Evolutionary conservation across 2,113 vertebrate species (phyloP), one percentile per base, ranked within the genome.

Genomic region (Daphoenositta chrysoptera): DNA sequence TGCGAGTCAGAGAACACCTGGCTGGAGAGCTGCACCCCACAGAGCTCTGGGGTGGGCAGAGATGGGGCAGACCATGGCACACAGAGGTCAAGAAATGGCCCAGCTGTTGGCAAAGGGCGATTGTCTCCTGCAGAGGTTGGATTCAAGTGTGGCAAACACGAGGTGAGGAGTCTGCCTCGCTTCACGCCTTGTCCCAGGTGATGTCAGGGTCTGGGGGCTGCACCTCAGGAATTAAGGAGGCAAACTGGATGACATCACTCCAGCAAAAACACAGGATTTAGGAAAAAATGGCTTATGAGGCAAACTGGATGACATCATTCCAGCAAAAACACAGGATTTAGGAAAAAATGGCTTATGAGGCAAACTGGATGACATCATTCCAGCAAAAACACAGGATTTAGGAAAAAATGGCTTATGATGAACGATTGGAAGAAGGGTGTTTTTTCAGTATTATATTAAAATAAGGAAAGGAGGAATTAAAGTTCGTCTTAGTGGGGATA

Each of bases 391-490:
- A 40, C 5, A 6, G 47, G 51, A 35, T 63, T 73, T 31, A 45
- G 54, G 5, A 13, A 85, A 48, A 77, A 65, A 56, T 1, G 18
- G 33, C 10, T 54, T 53, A 11, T 0, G 4, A 17, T 7, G 22
- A 63, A 48, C 0, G 0, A 60, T 0, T 61, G 22, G 47, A 66
- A 61, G 23, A 89, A 66, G 21, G 11, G 3, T 58, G 13, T 61
- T 73, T 79, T 87, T 84, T 64, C 60, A 65, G 22, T 13, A 19
- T 48, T 37, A 44, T 13, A 33, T 4, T 87, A 37, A 73, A 87
- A 50, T 14, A 42, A 47, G 18, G 54, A 82, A 50, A 87, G 39
- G 12, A 82, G 39, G 42, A 12, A 60, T 5, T 22, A 45, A 61
- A 78, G 40, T 27, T 51, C 17, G 39, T 72, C 45, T 63, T 39